Conservation (phyloP, 1,140 invertebrate species). For the Drosophila kepulauana region DNA sequence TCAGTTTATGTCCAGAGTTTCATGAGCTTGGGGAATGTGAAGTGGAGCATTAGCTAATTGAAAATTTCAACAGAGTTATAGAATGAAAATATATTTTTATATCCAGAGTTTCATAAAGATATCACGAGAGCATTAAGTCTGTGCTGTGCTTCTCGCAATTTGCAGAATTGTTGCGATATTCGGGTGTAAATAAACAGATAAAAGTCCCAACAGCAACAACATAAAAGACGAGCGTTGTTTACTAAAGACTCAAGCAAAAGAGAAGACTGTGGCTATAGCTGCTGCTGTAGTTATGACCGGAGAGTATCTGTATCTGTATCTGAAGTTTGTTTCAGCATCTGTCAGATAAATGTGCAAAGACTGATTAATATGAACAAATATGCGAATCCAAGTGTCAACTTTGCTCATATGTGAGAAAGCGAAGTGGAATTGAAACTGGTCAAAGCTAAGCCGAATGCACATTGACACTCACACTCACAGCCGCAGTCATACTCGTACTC, state of each 20-base stretch:
- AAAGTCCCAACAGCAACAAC: not conserved
- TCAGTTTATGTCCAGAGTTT: no score
- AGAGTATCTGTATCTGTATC: constrained; percentile 23
- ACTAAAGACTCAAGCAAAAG: constrained; percentile 28
- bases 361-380: constrained; percentile 34
- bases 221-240: constrained; percentile 23
- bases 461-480: not conserved
- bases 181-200: constrained; percentile 36
- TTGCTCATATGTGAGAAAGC: not conserved
- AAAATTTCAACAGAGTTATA: no score
- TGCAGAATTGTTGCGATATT: constrained; percentile 36
- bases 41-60: no score
- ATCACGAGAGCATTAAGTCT: not conserved
- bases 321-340: constrained; percentile 33
- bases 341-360: constrained; percentile 59
- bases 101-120: no score
- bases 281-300: no score
- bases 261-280: constrained; percentile 12
- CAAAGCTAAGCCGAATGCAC: constrained; percentile 7
- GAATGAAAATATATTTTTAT: no score
- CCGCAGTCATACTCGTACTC: not conserved
- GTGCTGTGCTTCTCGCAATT: not conserved
- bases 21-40: no score
- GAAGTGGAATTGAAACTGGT: constrained; percentile 10
- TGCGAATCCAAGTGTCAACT: constrained; percentile 38